Evolutionary conservation across 2,888 invertebrate species (phyloP).

Genomic region (Branchellion lobata): DNA sequence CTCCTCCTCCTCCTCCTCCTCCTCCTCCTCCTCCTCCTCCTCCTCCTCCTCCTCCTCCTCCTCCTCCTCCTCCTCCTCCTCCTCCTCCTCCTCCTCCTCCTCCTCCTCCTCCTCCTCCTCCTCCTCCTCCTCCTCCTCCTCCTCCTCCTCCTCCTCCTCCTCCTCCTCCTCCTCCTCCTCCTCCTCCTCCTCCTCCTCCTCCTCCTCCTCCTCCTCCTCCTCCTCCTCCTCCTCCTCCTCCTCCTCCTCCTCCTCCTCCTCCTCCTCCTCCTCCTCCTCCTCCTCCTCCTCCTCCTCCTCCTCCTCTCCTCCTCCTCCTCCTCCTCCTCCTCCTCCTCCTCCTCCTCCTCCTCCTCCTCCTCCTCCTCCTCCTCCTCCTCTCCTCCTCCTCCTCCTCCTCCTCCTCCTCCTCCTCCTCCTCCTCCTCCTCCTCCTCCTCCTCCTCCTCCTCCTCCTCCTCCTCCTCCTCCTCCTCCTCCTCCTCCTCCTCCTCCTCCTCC

Average conservation of each 20-base stretch:
- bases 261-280: too few relatives aligned
- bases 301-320: neutral
- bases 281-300: neutral
- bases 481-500: neutral
- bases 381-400: neutral
- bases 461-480: too few relatives aligned
- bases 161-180: too few relatives aligned
- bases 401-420: neutral
- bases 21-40: neutral
- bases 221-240: too few relatives aligned
- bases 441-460: neutral
- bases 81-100: neutral
- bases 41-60: neutral
- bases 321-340: neutral
- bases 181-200: too few relatives aligned
- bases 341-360: neutral
- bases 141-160: too few relatives aligned
- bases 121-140: neutral
- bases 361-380: neutral
- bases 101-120: neutral
- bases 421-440: constrained; percentile 16
- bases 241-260: too few relatives aligned
- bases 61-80: neutral
- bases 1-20: too few relatives aligned
- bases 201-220: too few relatives aligned